A percentile compares a stretch with the other conserved stretches of the same genome.
Evolutionary conservation across 2,113 vertebrate genomes (phyloP).

Genomic region (Myrmecobius fasciatus): DNA sequence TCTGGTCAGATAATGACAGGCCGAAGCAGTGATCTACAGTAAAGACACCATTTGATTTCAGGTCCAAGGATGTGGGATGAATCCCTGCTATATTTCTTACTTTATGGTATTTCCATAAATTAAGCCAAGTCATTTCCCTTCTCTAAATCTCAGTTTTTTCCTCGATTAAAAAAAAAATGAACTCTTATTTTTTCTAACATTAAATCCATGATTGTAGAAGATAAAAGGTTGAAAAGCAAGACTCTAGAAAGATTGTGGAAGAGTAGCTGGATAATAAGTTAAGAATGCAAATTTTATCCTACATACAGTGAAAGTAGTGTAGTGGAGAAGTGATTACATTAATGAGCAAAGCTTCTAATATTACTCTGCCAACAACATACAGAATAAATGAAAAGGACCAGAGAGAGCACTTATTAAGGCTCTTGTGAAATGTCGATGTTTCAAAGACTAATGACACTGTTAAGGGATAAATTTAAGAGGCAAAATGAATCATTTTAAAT

Average conservation of each 20-base stretch:
- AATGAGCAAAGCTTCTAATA: background rate
- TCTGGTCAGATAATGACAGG: too few species aligned
- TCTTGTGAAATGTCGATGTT: background rate
- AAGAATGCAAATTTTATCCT: too few species aligned
- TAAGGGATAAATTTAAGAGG: background rate
- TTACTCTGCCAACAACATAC: background rate
- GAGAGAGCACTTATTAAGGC: background rate
- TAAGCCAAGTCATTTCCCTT: constrained; percentile 15
- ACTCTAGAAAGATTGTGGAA: too few species aligned
- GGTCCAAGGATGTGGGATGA: background rate
- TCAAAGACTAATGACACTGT: background rate
- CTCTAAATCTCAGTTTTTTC: constrained; percentile 27
- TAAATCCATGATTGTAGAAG: too few species aligned
- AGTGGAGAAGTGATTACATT: too few species aligned
- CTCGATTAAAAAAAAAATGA: constrained; percentile 16
- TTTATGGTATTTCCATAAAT: background rate
- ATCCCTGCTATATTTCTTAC: constrained; percentile 21
- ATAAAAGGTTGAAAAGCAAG: too few species aligned
- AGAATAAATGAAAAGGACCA: background rate
- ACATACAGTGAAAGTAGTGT: too few species aligned
- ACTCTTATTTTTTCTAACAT: too few species aligned
- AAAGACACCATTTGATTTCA: too few species aligned
- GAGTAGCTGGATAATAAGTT: too few species aligned
- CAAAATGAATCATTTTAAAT: background rate
- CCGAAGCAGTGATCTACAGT: too few species aligned